phyloP scores from a whole-genome alignment of 2,888 invertebrate genomes.

The Nineta flava region DNA sequence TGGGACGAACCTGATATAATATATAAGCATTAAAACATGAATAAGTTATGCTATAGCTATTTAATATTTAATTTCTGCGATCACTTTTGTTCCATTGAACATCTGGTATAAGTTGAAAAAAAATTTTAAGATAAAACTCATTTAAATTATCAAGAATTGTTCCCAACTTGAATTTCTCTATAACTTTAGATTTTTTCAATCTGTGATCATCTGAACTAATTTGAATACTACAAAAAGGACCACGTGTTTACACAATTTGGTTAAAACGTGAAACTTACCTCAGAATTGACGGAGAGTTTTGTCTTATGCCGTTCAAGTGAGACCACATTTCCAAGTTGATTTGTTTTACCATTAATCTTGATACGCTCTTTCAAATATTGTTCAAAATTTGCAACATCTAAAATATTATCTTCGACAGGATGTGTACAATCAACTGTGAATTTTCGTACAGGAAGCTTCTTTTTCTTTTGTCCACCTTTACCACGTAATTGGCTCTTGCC shows the following conservation, averaged over 20 bases:
- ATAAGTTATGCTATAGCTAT: too few species aligned
- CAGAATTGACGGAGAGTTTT: conserved; percentile 80
- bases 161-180: too few species aligned
- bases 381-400: conserved; percentile 93
- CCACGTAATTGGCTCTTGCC: conserved; percentile 51
- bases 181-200: too few species aligned
- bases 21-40: too few species aligned
- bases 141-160: too few species aligned
- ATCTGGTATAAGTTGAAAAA: too few species aligned
- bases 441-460: conserved; percentile 84
- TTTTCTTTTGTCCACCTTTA: conserved; percentile 54
- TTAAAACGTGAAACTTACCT: conserved; percentile 21
- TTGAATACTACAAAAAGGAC: too few species aligned
- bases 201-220: too few species aligned
- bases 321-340: conserved; percentile 88
- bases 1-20: too few species aligned
- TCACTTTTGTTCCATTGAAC: too few species aligned
- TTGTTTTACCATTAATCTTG: conserved; percentile 93
- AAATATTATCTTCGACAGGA: conserved; percentile 97
- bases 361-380: conserved; percentile 76
- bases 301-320: conserved; percentile 82
- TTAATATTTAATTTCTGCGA: too few species aligned
- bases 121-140: too few species aligned
- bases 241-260: background rate
- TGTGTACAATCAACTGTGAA: conserved; percentile 97